Conservation (phyloP, 1,140 invertebrate species). For the Myzus persicae region DNA sequence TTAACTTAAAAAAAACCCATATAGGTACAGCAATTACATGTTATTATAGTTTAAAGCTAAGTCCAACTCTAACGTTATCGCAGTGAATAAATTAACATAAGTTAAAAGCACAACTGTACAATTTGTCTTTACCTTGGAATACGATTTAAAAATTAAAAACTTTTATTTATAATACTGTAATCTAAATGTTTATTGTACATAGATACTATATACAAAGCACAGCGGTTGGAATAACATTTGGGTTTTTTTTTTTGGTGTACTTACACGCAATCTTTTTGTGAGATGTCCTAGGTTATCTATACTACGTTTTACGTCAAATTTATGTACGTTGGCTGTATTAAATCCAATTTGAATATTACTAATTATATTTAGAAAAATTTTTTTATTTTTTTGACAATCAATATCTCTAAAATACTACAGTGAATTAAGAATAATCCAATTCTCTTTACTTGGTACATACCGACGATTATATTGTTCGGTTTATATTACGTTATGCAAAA, state of each 20-base stretch:
- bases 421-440: not conserved
- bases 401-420: not conserved
- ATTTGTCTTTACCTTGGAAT: not conserved
- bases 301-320: not conserved
- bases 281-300: not conserved
- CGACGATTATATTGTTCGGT: not conserved
- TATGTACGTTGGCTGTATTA: not conserved
- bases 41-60: not conserved
- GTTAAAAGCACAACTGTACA: not conserved
- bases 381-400: not conserved
- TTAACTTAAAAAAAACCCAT: not conserved
- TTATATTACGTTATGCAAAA: not conserved
- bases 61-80: not conserved
- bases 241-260: not conserved
- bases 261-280: not conserved
- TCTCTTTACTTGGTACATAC: not conserved
- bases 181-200: not conserved
- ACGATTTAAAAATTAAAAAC: conserved; percentile 8
- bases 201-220: not conserved
- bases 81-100: conserved; percentile 1
- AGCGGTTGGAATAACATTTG: not conserved
- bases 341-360: not conserved
- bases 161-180: not conserved
- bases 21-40: not conserved
- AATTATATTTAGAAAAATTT: not conserved